Evolutionary conservation across 2,113 vertebrate genomes (phyloP), one percentile per base, ranked within the genome.

Genomic region (Podocnemis expansa): DNA sequence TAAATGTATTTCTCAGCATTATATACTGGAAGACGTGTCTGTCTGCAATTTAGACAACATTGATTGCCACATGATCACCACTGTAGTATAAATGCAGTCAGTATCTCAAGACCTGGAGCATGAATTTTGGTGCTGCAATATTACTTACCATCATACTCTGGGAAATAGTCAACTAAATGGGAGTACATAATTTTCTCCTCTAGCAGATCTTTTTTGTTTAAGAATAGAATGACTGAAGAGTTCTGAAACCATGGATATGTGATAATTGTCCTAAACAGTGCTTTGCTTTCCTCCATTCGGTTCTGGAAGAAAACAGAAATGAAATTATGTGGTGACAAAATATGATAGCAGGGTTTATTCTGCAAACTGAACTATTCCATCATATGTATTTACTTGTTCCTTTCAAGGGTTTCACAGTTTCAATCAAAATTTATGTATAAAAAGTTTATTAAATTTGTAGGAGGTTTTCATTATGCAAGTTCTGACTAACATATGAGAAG

Each of bases 101-200:
- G 6, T 34, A 70, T 70, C 34, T 38, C 63, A 55, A 34, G 34
- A 51, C 10, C 25, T 78, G 67, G 31, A 79, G 34, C 10, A 82
- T 49, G 78, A 84, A 51, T 10, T 84, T 55, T 83, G 25, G 27
- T 89, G 19, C 9, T 14, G 45, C 21, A 29, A 29, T 45, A 70
- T 38, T 45, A 97, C 99, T 98, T 97, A 99, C 99, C 99, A 13
- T 99, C 99, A 94, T 99, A 99, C 94, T 99, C 99, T 47, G 99
- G 99, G 88, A 99, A 99, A 97, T 99, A 99, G 97, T 99, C 99
- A 80, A 99, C 99, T 98, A 99, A 96, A 96, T 99, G 99, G 47
- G 99, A 99, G 96, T 99, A 99, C 98, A 99, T 99, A 88, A 99
- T 99, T 98, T 99, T 99, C 98, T 99, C 99, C 97, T 99, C 99